Evolutionary conservation across 1,140 invertebrate species (phyloP).

Genomic region (Triops longicaudatus): DNA sequence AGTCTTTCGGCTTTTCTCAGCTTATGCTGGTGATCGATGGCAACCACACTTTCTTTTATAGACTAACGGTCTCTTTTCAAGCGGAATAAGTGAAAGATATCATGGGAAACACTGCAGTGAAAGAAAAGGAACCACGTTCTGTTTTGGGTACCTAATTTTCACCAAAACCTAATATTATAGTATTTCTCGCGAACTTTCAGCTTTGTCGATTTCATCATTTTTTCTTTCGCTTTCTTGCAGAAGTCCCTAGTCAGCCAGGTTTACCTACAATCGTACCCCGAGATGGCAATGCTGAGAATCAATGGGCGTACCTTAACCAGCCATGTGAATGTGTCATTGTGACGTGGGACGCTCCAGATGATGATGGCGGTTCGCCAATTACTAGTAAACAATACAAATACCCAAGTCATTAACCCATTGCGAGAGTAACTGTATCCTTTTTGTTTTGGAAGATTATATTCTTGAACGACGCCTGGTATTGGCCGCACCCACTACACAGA

Average conservation of each 20-base stretch:
- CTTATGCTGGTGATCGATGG: background rate
- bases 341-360: slow-evolving; percentile 67
- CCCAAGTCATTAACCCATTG: background rate
- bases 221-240: slow-evolving; percentile 29
- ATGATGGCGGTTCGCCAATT: slow-evolving; percentile 82
- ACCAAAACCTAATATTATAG: background rate
- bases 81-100: background rate
- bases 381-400: slow-evolving; percentile 44
- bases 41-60: background rate
- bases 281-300: slow-evolving; percentile 30
- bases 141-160: background rate
- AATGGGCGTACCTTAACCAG: slow-evolving; percentile 42
- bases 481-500: slow-evolving; percentile 41
- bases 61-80: background rate
- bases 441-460: slow-evolving; percentile 49
- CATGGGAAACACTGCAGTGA: background rate
- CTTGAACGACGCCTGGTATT: slow-evolving; percentile 59
- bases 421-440: background rate
- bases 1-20: background rate
- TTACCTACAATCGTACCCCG: slow-evolving; percentile 32
- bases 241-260: slow-evolving; percentile 32
- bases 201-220: background rate
- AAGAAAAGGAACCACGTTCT: background rate
- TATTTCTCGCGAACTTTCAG: background rate
- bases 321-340: slow-evolving; percentile 73